These are phyloP conservation scores for Mycteria americana DNA, from an alignment of 2,797 vertebrate genomes.

Conservation along the genomic window DNA sequence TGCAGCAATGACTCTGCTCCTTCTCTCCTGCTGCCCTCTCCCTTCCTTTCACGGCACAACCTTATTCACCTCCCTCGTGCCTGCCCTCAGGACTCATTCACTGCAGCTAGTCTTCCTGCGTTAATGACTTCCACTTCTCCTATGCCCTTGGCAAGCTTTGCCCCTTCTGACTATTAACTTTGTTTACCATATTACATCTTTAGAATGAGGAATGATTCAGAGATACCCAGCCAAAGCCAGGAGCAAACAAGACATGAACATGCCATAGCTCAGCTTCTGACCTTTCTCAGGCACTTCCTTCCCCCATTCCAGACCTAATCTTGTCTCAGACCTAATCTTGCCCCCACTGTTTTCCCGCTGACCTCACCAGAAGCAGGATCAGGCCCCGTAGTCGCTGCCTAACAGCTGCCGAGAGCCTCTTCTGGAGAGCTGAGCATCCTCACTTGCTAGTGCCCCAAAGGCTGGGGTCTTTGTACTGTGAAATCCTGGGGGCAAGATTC, in stretches of 20 bases:
- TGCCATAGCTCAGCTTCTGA: not conserved
- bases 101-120: not conserved
- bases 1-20: not conserved
- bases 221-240: not conserved
- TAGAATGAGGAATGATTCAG: conserved; percentile 39
- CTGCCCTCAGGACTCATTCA: conserved; percentile 26
- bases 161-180: conserved; percentile 50
- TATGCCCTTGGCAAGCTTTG: conserved; percentile 35
- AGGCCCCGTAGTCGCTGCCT: not conserved
- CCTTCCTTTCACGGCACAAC: not conserved
- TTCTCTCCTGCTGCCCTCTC: not conserved
- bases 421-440: not conserved
- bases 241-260: not conserved
- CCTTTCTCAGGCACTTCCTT: not conserved
- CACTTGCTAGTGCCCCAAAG: not conserved
- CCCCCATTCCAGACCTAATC: not conserved
- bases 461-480: not conserved
- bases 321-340: not conserved
- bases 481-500: not conserved
- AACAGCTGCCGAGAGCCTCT: not conserved
- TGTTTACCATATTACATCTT: conserved; percentile 48
- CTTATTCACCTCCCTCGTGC: conserved; percentile 12
- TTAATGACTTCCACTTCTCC: conserved; percentile 45
- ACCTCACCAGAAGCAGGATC: not conserved
- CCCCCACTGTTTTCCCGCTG: not conserved